Evolutionary conservation across 2,888 invertebrate genomes (phyloP), one percentile per base, ranked within the genome.

Genomic region (Acrobasis consociella): DNA sequence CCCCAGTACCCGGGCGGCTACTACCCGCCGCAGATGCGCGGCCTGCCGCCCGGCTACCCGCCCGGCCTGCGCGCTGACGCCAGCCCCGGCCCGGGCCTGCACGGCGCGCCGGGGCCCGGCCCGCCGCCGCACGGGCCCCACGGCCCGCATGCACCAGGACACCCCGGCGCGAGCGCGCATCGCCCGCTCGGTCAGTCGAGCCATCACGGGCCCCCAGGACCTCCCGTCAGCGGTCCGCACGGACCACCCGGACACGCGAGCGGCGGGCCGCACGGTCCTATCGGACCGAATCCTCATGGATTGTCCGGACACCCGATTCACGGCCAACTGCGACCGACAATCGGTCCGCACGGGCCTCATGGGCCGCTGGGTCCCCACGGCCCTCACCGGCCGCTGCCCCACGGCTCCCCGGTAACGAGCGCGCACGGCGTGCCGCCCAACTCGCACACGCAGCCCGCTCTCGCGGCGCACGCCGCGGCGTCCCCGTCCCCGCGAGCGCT

Each of bases 1-100:
- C 74, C 70, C 38, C 81, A 80, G 70, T 81, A 85, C 69, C 80
- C 85, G 11, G 81, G 88, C 67, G 16, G 74, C 67, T 75, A 75
- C 70, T 73, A 73, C 68, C 70, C 67, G 62, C 69, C 70, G 69
- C 72, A 62, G 63, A 61, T 46, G 87, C 66, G 80, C 83, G 10
- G 72, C 83, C 0, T 78, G 84, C 42, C 87, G 84, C 64, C 83
- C 82, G 78, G 52, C 85, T 81, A 61, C 59, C 82, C 62, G 62
- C 59, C 62, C 56, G 22, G 42, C 42, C 11, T 42, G 38, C 62
- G 63, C 53, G 9, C 60, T 86, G 37, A 55, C 62, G 5, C 69
- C 64, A 52, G 71, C 67, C 49, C 66, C 65, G 7, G 66, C 64
- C 50, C 63, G 58, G 46, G 56, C n/a, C 31, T 59, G 62, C 64